Evolutionary conservation across 1,140 invertebrate genomes (phyloP).

Genomic region (Caenorhabditis inopinata): DNA sequence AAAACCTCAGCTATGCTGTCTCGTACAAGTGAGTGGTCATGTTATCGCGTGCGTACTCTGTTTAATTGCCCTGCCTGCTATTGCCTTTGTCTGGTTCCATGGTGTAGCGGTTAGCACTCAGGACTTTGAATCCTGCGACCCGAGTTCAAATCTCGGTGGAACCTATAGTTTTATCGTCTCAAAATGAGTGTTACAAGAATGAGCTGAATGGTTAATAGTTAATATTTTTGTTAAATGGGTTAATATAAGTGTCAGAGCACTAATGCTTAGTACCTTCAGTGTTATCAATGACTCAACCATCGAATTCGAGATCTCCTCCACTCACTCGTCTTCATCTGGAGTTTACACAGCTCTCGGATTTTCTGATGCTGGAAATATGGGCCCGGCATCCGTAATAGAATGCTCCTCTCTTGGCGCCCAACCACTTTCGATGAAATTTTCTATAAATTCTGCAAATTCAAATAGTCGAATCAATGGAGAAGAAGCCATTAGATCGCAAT

Average conservation of each 20-base stretch:
- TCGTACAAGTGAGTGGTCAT: not conserved
- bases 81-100: not conserved
- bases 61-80: too few species aligned
- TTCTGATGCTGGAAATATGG: not conserved
- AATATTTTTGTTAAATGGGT: too few species aligned
- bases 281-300: constrained; percentile 4
- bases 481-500: not conserved
- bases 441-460: not conserved
- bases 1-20: not conserved
- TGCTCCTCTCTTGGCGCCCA: not conserved
- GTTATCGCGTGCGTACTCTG: not conserved
- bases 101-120: constrained; percentile 64
- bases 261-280: constrained; percentile 15
- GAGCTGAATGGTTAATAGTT: too few species aligned
- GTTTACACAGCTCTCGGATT: not conserved
- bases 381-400: not conserved
- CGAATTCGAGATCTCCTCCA: constrained; percentile 5
- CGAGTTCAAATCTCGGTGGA: constrained; percentile 58
- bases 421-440: constrained; percentile 1
- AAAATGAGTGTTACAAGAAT: too few species aligned
- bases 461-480: not conserved
- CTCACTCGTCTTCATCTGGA: not conserved
- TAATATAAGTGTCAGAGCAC: too few species aligned
- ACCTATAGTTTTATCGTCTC: not conserved
- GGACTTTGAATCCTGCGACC: constrained; percentile 65